phyloP scores from a whole-genome alignment of 2,888 invertebrate species.

The Cantharis flavilabris region DNA sequence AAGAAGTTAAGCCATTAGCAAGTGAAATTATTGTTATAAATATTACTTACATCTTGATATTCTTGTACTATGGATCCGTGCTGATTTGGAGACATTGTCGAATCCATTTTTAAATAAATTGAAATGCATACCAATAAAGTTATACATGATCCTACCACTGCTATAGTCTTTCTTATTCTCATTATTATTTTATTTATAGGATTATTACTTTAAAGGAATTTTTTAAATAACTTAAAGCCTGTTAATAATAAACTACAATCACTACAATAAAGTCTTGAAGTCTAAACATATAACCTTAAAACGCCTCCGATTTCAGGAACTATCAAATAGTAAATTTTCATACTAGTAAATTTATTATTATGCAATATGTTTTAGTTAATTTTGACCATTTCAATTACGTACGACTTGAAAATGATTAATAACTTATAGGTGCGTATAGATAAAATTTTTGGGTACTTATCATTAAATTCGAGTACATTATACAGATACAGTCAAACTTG shows the following conservation, averaged over 20 bases:
- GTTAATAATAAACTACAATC: neutral
- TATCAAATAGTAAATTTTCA: neutral
- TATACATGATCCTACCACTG: conserved; percentile 65
- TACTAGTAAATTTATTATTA: neutral
- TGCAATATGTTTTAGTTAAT: neutral
- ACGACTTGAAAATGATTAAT: no score
- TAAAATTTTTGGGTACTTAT: no score
- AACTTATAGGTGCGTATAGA: no score
- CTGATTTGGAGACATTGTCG: conserved; percentile 63
- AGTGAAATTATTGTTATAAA: neutral
- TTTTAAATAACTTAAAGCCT: neutral
- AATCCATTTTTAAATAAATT: conserved; percentile 68
- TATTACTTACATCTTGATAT: conserved; percentile 21
- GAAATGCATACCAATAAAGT: conserved; percentile 66
- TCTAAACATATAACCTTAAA: neutral
- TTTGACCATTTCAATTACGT: no score
- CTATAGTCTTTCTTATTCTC: conserved; percentile 62
- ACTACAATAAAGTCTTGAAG: neutral
- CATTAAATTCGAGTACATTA: no score
- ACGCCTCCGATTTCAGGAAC: neutral
- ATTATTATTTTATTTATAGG: conserved; percentile 50
- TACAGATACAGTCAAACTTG: no score
- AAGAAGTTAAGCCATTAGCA: conserved; percentile 33
- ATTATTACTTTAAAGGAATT: neutral
- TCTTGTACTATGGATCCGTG: conserved; percentile 56